Conservation (phyloP, 2,113 vertebrate species). For the Aphyosemion australe region DNA sequence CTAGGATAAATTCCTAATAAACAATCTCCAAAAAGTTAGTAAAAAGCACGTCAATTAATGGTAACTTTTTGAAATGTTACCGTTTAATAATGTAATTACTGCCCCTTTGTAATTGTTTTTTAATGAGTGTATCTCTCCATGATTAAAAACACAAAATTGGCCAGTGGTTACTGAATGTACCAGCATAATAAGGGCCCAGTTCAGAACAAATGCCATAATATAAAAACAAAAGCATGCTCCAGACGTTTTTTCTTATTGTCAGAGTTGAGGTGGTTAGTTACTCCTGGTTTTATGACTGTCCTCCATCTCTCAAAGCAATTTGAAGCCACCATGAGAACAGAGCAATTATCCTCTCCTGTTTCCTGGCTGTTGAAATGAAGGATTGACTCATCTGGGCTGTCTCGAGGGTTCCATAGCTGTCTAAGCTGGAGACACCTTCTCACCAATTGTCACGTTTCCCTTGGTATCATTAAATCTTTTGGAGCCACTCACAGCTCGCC, state of each 20-base stretch:
- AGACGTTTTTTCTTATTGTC: constrained; percentile 34
- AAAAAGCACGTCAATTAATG: not conserved
- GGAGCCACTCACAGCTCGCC: constrained; percentile 25
- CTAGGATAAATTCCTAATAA: no score
- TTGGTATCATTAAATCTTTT: constrained; percentile 56
- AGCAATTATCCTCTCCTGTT: constrained; percentile 74
- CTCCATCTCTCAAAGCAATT: constrained; percentile 73
- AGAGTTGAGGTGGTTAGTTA: constrained; percentile 62
- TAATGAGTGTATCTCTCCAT: not conserved
- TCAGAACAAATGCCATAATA: constrained; percentile 12
- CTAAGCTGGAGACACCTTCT: constrained; percentile 59
- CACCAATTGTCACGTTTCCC: constrained; percentile 67
- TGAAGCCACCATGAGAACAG: constrained; percentile 64
- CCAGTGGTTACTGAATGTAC: not conserved
- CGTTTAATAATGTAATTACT: not conserved
- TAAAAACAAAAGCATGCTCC: constrained; percentile 1
- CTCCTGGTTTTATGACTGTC: constrained; percentile 66
- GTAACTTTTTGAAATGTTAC: not conserved
- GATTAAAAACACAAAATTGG: not conserved
- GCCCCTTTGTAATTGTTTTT: not conserved
- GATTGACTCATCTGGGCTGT: constrained; percentile 70
- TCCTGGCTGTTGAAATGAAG: constrained; percentile 70
- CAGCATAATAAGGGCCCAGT: not conserved
- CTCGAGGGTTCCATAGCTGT: constrained; percentile 69
- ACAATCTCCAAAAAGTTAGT: not conserved